A percentile compares a stretch with the other conserved stretches of the same genome.
Evolutionary conservation across 2,113 vertebrate species (phyloP).

Genomic region (Chitala chitala): DNA sequence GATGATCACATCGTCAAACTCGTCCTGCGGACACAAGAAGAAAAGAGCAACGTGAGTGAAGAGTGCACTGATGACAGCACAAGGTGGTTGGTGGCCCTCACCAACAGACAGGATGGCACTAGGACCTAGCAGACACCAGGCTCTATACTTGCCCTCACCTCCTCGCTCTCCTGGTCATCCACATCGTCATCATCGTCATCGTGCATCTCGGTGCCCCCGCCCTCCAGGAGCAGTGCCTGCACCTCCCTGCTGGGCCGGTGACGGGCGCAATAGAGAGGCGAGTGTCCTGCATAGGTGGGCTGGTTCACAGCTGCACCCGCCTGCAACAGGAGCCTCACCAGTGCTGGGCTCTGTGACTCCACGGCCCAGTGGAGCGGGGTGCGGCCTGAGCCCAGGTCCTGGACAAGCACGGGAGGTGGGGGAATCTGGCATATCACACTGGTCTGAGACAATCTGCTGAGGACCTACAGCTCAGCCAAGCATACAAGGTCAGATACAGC

Average conservation of each 20-base stretch:
- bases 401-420: not conserved
- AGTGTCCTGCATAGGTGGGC: slow-evolving; percentile 62
- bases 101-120: not conserved
- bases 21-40: slow-evolving; percentile 55
- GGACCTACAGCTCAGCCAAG: not conserved
- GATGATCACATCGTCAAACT: slow-evolving; percentile 70
- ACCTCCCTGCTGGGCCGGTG: slow-evolving; percentile 54
- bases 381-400: slow-evolving; percentile 70
- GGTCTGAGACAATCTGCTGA: not conserved
- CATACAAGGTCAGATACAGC: too few relatives aligned
- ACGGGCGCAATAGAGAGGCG: slow-evolving; percentile 60
- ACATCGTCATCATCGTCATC: slow-evolving; percentile 43
- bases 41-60: not conserved
- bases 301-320: slow-evolving; percentile 48
- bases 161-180: slow-evolving; percentile 39
- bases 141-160: slow-evolving; percentile 27
- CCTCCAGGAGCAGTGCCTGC: slow-evolving; percentile 50
- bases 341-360: slow-evolving; percentile 53
- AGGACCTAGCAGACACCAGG: not conserved
- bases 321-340: slow-evolving; percentile 57
- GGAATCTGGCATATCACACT: too few relatives aligned
- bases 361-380: slow-evolving; percentile 69
- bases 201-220: slow-evolving; percentile 49
- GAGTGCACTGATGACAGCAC: not conserved
- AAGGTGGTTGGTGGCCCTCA: too few relatives aligned